Conservation (phyloP, 2,113 vertebrate genomes). For the Egretta garzetta region DNA sequence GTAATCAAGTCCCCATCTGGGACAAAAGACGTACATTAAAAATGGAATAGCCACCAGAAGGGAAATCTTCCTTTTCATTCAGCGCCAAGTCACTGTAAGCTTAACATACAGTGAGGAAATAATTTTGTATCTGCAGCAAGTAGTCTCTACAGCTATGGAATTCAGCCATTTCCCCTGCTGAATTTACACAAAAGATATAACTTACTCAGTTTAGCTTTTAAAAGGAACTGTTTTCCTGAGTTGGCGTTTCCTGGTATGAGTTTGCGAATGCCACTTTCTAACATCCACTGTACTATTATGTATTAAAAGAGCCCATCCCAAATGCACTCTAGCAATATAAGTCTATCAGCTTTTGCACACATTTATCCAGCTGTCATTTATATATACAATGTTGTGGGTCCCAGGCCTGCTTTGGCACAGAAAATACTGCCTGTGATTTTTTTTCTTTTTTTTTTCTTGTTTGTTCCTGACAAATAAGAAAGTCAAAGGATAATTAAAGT, state of each 20-base stretch:
- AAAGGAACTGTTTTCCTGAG: neutral
- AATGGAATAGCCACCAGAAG: neutral
- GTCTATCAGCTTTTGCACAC: neutral
- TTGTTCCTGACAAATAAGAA: neutral
- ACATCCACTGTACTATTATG: neutral
- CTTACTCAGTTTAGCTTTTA: neutral
- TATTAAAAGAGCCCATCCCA: neutral
- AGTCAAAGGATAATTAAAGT: conserved; percentile 40
- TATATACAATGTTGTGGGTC: neutral
- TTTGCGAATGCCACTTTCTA: neutral
- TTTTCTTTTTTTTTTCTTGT: neutral
- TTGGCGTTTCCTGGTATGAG: neutral
- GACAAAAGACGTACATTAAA: neutral
- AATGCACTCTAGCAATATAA: neutral
- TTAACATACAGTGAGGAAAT: neutral
- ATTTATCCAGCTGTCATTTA: neutral
- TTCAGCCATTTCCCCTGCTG: neutral
- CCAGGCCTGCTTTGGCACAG: neutral
- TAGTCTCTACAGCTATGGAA: neutral
- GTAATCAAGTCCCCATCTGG: neutral
- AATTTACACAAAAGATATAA: neutral
- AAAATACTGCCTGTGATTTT: neutral
- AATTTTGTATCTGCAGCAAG: neutral
- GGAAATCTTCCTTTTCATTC: neutral
- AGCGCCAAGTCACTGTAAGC: neutral